A percentile compares a stretch with the other conserved stretches of the same genome.
Evolutionary conservation across 1,140 invertebrate species (phyloP).

Genomic region (Pogonognathellus flavescens): DNA sequence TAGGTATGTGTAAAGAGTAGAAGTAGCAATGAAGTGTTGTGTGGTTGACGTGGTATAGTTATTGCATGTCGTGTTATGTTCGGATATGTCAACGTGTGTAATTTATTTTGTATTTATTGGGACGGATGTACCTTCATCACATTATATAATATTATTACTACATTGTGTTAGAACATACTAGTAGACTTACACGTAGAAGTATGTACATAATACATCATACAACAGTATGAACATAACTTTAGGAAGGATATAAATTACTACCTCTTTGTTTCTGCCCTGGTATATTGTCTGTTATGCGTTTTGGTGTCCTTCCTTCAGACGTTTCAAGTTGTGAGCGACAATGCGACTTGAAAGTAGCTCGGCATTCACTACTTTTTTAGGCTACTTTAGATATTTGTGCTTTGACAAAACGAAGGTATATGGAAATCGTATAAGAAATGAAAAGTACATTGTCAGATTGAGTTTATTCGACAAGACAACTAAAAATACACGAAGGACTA

Average conservation of each 20-base stretch:
- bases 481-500: no score
- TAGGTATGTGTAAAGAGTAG: neutral
- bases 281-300: neutral
- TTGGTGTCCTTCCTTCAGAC: neutral
- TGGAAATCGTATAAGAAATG: no score
- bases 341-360: no score
- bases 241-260: no score
- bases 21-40: slow-evolving; percentile 8
- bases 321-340: no score
- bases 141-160: neutral
- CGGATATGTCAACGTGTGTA: slow-evolving; percentile 62
- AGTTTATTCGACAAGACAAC: no score
- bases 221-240: neutral
- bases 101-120: slow-evolving; percentile 64
- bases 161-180: neutral
- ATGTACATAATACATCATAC: neutral
- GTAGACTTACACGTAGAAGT: no score
- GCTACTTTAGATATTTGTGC: no score
- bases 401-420: no score
- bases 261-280: no score
- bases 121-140: slow-evolving; percentile 49
- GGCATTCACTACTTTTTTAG: no score
- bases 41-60: slow-evolving; percentile 13
- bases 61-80: slow-evolving; percentile 56
- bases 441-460: no score